Evolutionary conservation across 2,888 invertebrate species (phyloP).

Genomic region (Saturnia pavonia): DNA sequence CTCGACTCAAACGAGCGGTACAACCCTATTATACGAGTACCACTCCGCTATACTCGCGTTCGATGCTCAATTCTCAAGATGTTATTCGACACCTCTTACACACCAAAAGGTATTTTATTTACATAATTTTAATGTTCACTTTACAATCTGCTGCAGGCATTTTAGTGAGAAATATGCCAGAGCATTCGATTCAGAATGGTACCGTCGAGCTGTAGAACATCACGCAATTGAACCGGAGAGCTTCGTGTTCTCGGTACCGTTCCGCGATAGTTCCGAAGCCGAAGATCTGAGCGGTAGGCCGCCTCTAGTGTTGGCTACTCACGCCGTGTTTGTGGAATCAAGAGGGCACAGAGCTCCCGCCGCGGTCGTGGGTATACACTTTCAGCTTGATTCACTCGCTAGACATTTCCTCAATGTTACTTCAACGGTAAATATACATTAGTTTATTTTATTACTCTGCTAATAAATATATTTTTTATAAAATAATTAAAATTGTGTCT

Average conservation of each 20-base stretch:
- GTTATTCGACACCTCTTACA: no score
- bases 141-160: constrained; percentile 78
- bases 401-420: constrained; percentile 94
- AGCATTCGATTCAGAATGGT: constrained; percentile 95
- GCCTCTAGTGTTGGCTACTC: constrained; percentile 92
- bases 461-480: background rate
- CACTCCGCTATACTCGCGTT: no score
- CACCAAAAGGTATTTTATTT: no score
- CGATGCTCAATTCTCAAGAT: no score
- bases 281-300: constrained; percentile 82
- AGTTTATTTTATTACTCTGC: no score
- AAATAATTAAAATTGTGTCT: background rate
- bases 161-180: constrained; percentile 90
- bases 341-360: constrained; percentile 92
- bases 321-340: constrained; percentile 93
- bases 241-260: constrained; percentile 94
- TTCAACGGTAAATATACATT: constrained; percentile 85
- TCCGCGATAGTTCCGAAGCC: constrained; percentile 82
- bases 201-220: constrained; percentile 94
- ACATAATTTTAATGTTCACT: background rate
- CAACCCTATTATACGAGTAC: no score
- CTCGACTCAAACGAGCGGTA: no score
- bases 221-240: constrained; percentile 93
- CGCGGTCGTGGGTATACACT: constrained; percentile 95
- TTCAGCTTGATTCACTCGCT: constrained; percentile 90